Conservation (phyloP, 2,888 invertebrate species). For the Ethmia dodecea region DNA sequence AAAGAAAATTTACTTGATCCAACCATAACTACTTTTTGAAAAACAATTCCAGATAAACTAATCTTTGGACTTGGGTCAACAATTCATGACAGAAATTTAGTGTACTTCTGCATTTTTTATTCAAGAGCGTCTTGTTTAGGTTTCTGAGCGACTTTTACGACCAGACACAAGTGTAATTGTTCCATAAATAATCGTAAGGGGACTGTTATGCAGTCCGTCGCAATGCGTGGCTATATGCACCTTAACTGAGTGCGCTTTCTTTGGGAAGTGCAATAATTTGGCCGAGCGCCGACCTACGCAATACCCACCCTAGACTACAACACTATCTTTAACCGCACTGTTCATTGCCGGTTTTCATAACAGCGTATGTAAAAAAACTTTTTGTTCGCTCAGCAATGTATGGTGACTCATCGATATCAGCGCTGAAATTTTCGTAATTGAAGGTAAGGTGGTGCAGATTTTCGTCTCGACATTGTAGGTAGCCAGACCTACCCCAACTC, state of each 20-base stretch:
- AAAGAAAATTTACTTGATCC: no score
- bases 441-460: conserved; percentile 27
- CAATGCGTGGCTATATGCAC: conserved; percentile 9
- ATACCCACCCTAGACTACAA: conserved; percentile 6
- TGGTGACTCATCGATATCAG: neutral
- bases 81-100: no score
- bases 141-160: no score
- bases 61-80: no score
- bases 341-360: conserved; percentile 27
- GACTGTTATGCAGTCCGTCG: conserved; percentile 4
- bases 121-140: no score
- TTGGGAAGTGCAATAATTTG: conserved; percentile 57
- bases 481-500: conserved; percentile 65
- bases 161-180: no score
- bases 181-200: no score
- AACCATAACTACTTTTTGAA: no score
- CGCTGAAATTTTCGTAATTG: conserved; percentile 25
- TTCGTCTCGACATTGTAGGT: conserved; percentile 44
- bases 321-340: neutral
- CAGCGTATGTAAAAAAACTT: conserved; percentile 3
- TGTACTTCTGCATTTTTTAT: no score
- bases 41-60: no score
- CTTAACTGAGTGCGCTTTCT: conserved; percentile 39
- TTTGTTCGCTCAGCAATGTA: conserved; percentile 24
- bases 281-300: conserved; percentile 41